Percentiles rank a stretch among this genome's conserved stretches.
Evolutionary conservation across 2,888 invertebrate species (phyloP).

Genomic region (Cephonodes hylas): DNA sequence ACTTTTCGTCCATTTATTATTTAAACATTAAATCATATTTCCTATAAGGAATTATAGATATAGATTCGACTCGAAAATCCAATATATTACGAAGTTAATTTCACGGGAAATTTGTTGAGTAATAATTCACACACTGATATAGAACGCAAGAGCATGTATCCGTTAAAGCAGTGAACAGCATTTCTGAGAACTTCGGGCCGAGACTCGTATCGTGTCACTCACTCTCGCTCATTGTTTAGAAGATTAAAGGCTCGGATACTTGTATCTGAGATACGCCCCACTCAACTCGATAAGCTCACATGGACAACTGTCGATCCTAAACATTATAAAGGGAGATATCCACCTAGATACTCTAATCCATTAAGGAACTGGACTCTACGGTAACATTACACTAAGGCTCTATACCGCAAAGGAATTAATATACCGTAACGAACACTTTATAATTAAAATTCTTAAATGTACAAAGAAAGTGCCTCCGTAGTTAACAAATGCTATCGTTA

Average conservation of each 20-base stretch:
- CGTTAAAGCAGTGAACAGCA: not conserved
- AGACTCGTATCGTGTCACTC: constrained; percentile 3
- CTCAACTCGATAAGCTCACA: constrained; percentile 31
- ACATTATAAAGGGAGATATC: constrained; percentile 33
- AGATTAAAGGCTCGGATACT: constrained; percentile 18
- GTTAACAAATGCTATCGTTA: constrained; percentile 6
- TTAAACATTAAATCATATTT: too few species aligned
- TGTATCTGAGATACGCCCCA: constrained; percentile 9
- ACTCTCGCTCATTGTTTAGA: constrained; percentile 18
- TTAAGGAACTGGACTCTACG: not conserved
- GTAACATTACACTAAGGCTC: not conserved
- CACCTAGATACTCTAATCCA: not conserved
- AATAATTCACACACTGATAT: not conserved
- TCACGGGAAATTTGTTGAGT: not conserved
- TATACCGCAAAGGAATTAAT: constrained; percentile 14
- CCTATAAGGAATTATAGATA: not conserved
- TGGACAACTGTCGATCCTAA: constrained; percentile 39
- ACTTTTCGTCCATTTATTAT: too few species aligned
- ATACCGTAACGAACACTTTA: constrained; percentile 10
- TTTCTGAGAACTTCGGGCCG: constrained; percentile 21
- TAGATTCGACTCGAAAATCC: not conserved
- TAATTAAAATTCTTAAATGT: constrained; percentile 5
- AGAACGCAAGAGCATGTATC: not conserved
- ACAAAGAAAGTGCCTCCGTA: not conserved
- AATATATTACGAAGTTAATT: not conserved